Percentiles rank a stretch among this genome's conserved stretches.
Evolutionary conservation across 1,140 invertebrate species (phyloP).

Genomic region (Pseudoatta argentina): DNA sequence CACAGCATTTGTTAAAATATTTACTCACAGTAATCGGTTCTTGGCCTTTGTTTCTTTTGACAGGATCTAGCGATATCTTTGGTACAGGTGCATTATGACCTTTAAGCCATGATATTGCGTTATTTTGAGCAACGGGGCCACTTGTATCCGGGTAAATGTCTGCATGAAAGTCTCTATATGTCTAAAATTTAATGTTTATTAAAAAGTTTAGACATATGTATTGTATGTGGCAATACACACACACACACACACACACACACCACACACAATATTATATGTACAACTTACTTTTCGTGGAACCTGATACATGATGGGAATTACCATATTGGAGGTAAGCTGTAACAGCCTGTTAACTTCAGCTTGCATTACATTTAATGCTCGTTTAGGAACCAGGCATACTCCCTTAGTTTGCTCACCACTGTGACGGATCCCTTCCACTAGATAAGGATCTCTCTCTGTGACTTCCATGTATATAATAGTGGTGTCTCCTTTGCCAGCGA

Average conservation of each 20-base stretch:
- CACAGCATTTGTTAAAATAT: slow-evolving; percentile 28
- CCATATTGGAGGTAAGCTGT: slow-evolving; percentile 93
- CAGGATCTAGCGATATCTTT: slow-evolving; percentile 93
- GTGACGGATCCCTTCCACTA: slow-evolving; percentile 94
- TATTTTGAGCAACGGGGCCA: slow-evolving; percentile 91
- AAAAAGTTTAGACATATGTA: neutral
- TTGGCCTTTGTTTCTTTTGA: slow-evolving; percentile 88
- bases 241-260: too few relatives aligned
- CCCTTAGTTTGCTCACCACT: slow-evolving; percentile 96
- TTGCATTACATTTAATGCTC: slow-evolving; percentile 97
- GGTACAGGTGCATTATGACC: slow-evolving; percentile 90
- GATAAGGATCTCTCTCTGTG: slow-evolving; percentile 93
- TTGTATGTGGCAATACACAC: neutral
- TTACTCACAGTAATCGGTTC: slow-evolving; percentile 88
- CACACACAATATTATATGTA: neutral
- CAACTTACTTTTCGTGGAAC: slow-evolving; percentile 93
- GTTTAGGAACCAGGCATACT: slow-evolving; percentile 95
- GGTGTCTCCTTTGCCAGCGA: slow-evolving; percentile 96
- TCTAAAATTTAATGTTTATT: slow-evolving; percentile 86
- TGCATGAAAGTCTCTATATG: slow-evolving; percentile 96
- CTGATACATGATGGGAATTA: slow-evolving; percentile 97
- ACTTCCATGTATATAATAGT: slow-evolving; percentile 95
- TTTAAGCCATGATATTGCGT: slow-evolving; percentile 92
- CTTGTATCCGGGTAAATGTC: slow-evolving; percentile 96
- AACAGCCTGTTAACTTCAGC: slow-evolving; percentile 97